Evolutionary conservation across 37 sponge, comb jelly and placozoan genomes (phyloP), one percentile per base, ranked within the genome.

Genomic region (Chondrilla cf. caribensis): DNA sequence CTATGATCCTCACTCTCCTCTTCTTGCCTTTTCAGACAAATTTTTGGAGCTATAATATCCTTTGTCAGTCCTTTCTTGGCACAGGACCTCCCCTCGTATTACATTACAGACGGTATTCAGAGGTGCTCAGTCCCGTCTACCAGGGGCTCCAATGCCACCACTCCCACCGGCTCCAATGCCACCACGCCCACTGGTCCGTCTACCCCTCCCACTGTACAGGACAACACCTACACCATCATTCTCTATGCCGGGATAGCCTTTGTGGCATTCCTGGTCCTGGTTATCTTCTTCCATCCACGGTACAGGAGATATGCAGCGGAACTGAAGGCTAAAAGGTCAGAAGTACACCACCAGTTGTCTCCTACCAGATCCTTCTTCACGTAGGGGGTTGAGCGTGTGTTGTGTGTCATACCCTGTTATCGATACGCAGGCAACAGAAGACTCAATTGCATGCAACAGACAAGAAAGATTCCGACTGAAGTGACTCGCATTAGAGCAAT

Each of bases 271-370:
- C 0, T 92, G 6, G 11, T 82, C 25, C 71, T 86, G 6, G 60
- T 84, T 0, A 7, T 84, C 14, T 22, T 81, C 41, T 92, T 95
- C 64, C 70, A 73, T n/a, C 90, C 93, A 32, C 86, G 72, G 79
- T 87, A 87, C 66, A 73, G 76, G 58, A 79, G 96, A 70, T 21
- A 81, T 0, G 82, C 83, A 26, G 68, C 73, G 4, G 96, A 95
- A 55, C 59, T 60, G 80, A 59, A 6, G 66, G 81, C 25, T 2
- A 80, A 64, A 62, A n/a, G 38, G 51, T 25, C 32, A 37, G 15
- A 24, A 47, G 7, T 40, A 19, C 40, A 29, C 79, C 6, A 5
- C 3, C 25, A 21, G 8, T 17, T 26, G 11, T 38, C 28, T 7
- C 17, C 28, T 6, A 26, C 18, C 9, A n/a, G n/a, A n/a, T n/a